Percentiles rank a stretch among this genome's conserved stretches.
phyloP scores from a whole-genome alignment of 2,113 vertebrate species.

The Equus przewalskii region DNA sequence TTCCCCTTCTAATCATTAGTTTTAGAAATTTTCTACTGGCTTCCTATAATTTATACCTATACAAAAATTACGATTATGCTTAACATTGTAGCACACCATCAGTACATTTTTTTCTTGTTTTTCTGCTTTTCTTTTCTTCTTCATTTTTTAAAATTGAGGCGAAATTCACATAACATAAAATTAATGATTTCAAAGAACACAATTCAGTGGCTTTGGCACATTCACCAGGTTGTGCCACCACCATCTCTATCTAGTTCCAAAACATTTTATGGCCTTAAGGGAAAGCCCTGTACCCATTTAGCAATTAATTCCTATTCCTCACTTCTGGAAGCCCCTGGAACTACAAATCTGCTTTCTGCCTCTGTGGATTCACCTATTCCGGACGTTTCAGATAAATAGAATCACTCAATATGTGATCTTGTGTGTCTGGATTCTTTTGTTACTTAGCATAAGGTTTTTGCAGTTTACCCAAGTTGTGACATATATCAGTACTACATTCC shows the following conservation, averaged over 20 bases:
- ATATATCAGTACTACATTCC: neutral
- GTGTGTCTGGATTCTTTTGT: neutral
- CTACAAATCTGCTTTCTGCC: neutral
- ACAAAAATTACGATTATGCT: neutral
- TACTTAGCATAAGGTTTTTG: neutral
- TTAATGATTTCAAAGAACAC: neutral
- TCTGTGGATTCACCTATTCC: neutral
- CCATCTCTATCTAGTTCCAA: neutral
- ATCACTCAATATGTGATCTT: neutral
- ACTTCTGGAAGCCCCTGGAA: neutral
- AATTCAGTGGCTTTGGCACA: neutral
- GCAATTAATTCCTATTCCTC: neutral
- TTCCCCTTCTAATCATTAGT: neutral
- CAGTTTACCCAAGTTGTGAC: neutral
- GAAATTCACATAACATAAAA: neutral
- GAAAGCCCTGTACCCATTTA: neutral
- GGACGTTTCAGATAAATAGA: neutral
- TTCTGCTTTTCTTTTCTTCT: neutral
- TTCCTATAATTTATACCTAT: neutral
- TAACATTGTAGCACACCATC: neutral
- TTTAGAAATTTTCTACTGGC: neutral
- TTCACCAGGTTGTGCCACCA: neutral
- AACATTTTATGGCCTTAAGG: neutral
- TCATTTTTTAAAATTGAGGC: neutral
- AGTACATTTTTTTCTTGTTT: neutral